Evolutionary conservation across 2,113 vertebrate genomes (phyloP), one percentile per base, ranked within the genome.

Genomic region (Oreochromis niloticus): DNA sequence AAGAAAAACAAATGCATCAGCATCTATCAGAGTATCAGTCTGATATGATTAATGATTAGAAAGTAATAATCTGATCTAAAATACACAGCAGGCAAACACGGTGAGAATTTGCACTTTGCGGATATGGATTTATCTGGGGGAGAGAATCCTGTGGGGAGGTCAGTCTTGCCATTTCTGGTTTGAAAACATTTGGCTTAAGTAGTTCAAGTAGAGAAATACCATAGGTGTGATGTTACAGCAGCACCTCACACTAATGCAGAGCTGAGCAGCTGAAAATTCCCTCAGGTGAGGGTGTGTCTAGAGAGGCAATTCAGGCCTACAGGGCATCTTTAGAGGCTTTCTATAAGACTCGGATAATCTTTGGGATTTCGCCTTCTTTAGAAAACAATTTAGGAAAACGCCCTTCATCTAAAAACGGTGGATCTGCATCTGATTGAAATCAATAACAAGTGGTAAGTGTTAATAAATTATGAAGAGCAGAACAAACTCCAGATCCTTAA

Each of bases 171-270:
- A 73, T 88, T 94, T 90, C 81, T 89, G 79, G 66, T 81, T 83
- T 87, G 78, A 79, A 89, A 91, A 92, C 87, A 87, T 94, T 81
- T 79, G 89, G 54, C 82, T 79, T 48, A 50, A 90, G 82, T 54
- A 86, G 82, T 86, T 22, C 61, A 80, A 90, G 93, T 89, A 55
- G 81, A 92, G 59, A 84, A 78, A 80, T 82, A 34, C 46, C 46
- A 50, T 52, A 93, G 92, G 94, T 93, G 95, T 87, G 92, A 94
- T 87, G 91, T 94, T 91, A 91, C 94, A 92, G 88, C 90, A 80
- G 80, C 79, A 52, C 22, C 91, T 92, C 92, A 80, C 84, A 73
- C 75, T 89, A 89, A 86, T 82, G 88, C 90, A 78, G 22, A 86
- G 80, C 89, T 90, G 93, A 93, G 90, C 88, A 68, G 24, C 48